These are phyloP conservation scores for Corvus hawaiiensis DNA, from an alignment of 2,113 vertebrate species.

Conservation along the genomic window DNA sequence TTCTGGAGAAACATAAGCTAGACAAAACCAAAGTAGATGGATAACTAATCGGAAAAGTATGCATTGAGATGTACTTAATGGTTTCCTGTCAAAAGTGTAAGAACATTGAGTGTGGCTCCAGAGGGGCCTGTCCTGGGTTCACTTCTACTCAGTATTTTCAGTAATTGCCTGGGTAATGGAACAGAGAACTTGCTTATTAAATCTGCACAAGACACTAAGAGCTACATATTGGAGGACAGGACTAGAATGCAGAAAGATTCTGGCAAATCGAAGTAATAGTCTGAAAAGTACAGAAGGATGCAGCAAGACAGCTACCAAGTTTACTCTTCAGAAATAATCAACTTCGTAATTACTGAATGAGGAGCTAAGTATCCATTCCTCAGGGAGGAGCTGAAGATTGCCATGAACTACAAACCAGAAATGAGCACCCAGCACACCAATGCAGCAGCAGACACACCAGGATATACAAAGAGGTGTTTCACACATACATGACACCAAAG, in stretches of 20 bases:
- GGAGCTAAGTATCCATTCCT: neutral
- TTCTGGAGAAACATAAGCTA: neutral
- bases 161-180: constrained; percentile 46
- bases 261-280: neutral
- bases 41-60: constrained; percentile 24
- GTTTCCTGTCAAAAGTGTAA: constrained; percentile 38
- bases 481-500: neutral
- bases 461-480: neutral
- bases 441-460: neutral
- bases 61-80: constrained; percentile 5
- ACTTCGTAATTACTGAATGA: neutral
- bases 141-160: constrained; percentile 32
- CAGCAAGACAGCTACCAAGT: neutral
- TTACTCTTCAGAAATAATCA: neutral
- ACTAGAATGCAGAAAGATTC: neutral
- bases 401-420: neutral
- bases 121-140: constrained; percentile 18
- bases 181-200: constrained; percentile 48
- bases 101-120: constrained; percentile 14
- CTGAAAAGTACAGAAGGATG: neutral
- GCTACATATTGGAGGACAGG: neutral
- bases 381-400: neutral
- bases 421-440: neutral
- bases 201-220: constrained; percentile 26
- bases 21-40: neutral